Evolutionary conservation across 92 coral and sea anemone genomes (phyloP).

Genomic region (Micromussa lordhowensis): DNA sequence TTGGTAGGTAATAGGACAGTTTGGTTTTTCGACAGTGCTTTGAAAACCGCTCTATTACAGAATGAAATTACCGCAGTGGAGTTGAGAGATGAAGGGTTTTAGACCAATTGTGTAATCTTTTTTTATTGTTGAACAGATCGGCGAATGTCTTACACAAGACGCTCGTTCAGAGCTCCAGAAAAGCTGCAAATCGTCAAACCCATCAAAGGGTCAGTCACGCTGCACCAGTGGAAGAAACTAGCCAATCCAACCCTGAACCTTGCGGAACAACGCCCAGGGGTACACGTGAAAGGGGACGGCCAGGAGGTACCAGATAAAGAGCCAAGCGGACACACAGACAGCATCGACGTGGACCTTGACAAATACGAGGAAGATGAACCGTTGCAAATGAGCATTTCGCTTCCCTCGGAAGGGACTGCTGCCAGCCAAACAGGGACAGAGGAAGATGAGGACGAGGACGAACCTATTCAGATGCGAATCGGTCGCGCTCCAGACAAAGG

Average conservation of each 20-base stretch:
- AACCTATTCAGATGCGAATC: constrained; percentile 74
- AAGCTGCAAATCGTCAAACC: constrained; percentile 98
- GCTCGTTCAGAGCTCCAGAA: constrained; percentile 93
- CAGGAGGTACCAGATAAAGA: constrained; percentile 31
- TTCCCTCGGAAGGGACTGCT: constrained; percentile 19
- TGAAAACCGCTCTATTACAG: no score
- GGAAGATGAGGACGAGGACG: constrained; percentile 71
- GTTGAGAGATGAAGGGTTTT: background rate
- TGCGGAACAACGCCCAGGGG: constrained; percentile 88
- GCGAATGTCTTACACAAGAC: constrained; percentile 76
- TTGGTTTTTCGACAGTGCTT: no score
- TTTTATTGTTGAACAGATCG: constrained; percentile 55
- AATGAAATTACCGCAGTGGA: background rate
- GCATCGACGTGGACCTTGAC: constrained; percentile 57
- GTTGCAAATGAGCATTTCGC: constrained; percentile 58
- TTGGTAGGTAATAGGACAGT: no score
- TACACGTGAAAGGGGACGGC: constrained; percentile 92
- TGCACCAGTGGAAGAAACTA: constrained; percentile 95
- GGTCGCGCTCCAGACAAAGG: background rate
- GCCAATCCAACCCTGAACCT: constrained; percentile 95
- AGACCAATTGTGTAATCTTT: background rate
- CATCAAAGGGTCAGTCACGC: constrained; percentile 97
- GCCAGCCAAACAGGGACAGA: constrained; percentile 13
- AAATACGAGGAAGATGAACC: constrained; percentile 80
- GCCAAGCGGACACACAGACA: constrained; percentile 48